Evolutionary conservation across 2,888 invertebrate species (phyloP).

Genomic region (Andrena fulva): DNA sequence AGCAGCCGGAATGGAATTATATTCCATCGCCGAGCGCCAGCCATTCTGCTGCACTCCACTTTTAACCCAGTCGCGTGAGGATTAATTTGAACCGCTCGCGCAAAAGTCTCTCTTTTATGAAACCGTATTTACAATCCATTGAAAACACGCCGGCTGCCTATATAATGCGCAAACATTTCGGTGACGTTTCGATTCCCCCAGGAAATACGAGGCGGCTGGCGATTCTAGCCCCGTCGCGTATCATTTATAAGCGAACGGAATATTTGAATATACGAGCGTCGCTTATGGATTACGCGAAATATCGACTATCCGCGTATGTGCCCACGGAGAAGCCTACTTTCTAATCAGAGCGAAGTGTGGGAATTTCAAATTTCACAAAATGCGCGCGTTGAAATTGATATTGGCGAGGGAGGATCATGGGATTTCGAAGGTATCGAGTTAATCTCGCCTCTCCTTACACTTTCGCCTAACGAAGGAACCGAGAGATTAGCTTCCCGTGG

Average conservation of each 20-base stretch:
- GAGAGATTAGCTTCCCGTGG: constrained; percentile 32
- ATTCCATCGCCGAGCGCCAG: background rate
- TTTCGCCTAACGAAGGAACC: constrained; percentile 22
- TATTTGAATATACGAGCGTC: no score
- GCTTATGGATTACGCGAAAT: no score
- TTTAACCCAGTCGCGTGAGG: constrained; percentile 6
- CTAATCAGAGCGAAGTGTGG: no score
- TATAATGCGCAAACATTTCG: background rate
- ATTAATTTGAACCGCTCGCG: constrained; percentile 6
- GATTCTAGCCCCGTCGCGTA: no score
- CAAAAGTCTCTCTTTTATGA: constrained; percentile 8
- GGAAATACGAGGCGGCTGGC: background rate
- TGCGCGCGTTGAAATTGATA: background rate
- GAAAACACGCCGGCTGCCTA: background rate
- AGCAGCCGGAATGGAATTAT: constrained; percentile 5
- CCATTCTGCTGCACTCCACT: background rate
- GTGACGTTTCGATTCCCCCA: constrained; percentile 11
- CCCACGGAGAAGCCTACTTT: no score
- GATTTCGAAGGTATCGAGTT: constrained; percentile 25
- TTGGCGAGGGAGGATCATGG: background rate
- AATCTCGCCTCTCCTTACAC: constrained; percentile 34
- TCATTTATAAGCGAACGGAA: no score
- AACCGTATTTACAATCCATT: constrained; percentile 11
- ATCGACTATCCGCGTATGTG: no score
- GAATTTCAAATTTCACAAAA: background rate